These are phyloP conservation scores for Sminthopsis crassicaudata DNA, from an alignment of 2,113 vertebrate genomes.

Conservation along the genomic window DNA sequence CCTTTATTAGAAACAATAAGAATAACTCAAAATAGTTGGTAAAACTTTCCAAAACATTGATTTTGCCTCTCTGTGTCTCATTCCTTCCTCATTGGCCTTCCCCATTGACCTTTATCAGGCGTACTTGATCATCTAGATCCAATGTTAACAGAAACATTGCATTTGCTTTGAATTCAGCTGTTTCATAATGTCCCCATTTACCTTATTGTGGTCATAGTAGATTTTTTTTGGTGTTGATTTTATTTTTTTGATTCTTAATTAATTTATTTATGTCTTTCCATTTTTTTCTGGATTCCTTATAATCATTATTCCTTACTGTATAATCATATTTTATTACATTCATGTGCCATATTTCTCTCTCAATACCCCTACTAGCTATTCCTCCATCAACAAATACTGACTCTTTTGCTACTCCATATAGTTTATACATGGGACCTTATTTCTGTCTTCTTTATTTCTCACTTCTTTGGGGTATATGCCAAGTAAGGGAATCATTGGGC, in stretches of 20 bases:
- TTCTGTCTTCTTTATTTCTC: not conserved
- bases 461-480: not conserved
- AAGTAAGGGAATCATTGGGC: not conserved
- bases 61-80: not conserved
- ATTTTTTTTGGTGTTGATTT: not conserved
- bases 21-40: not conserved
- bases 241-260: not conserved
- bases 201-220: not conserved
- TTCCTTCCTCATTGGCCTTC: not conserved
- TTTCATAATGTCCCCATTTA: not conserved
- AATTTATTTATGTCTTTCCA: not conserved
- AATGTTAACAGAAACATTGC: not conserved
- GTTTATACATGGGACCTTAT: not conserved
- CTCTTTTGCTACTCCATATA: not conserved
- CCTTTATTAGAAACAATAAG: not conserved
- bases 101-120: not conserved
- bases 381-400: not conserved
- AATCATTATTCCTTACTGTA: not conserved
- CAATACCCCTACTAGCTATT: not conserved
- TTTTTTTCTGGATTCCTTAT: not conserved
- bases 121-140: not conserved
- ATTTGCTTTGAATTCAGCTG: not conserved
- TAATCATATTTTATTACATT: not conserved
- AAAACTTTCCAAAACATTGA: not conserved
- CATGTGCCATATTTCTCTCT: not conserved